Evolutionary conservation across 2,888 invertebrate genomes (phyloP).

Genomic region (Prostheceraeus crozeri): DNA sequence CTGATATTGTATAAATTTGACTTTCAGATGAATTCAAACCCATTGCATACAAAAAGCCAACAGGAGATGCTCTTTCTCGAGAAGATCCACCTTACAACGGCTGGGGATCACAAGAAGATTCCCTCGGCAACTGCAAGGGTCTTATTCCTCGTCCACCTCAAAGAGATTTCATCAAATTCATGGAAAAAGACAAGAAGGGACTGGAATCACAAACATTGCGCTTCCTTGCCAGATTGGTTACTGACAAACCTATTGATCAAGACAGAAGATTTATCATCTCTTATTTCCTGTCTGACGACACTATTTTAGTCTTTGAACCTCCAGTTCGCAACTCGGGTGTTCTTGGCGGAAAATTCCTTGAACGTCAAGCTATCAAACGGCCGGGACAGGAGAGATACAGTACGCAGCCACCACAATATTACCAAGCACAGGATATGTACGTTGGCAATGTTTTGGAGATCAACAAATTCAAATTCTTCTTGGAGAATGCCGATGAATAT

Average conservation of each 20-base stretch:
- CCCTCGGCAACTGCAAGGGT: constrained; percentile 74
- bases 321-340: constrained; percentile 57
- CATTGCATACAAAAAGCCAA: too few species aligned
- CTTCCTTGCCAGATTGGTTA: constrained; percentile 71
- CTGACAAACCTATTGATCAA: constrained; percentile 61
- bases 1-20: too few species aligned
- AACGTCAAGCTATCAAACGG: constrained; percentile 53
- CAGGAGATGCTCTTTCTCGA: constrained; percentile 42
- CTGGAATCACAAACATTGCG: constrained; percentile 70
- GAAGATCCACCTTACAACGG: constrained; percentile 70
- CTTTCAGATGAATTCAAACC: too few species aligned
- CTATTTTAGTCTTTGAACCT: constrained; percentile 55
- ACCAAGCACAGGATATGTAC: constrained; percentile 50
- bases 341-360: constrained; percentile 56
- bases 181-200: constrained; percentile 68
- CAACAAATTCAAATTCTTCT: constrained; percentile 52
- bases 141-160: constrained; percentile 72
- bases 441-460: constrained; percentile 52
- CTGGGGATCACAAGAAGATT: constrained; percentile 79
- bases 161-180: constrained; percentile 71
- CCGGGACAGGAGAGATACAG: constrained; percentile 62
- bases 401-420: constrained; percentile 53
- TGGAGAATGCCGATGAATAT: constrained; percentile 57
- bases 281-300: constrained; percentile 57
- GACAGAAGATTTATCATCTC: constrained; percentile 56